Conservation (phyloP, 2,113 vertebrate species). For the Erpornis zantholeuca region DNA sequence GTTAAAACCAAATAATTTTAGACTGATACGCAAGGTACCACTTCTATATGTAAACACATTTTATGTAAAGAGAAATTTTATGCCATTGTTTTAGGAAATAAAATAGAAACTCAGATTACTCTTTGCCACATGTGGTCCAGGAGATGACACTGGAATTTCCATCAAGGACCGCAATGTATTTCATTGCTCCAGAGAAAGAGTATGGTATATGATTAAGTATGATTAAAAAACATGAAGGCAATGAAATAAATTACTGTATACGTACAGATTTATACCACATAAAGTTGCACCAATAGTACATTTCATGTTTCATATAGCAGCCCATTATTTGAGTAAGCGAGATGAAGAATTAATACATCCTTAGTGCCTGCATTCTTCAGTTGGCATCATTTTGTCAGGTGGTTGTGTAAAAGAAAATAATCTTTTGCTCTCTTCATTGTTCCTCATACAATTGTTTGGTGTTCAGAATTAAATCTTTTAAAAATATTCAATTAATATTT, state of each 20-base stretch:
- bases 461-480: not conserved
- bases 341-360: not conserved
- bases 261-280: not conserved
- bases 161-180: not conserved
- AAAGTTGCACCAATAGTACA: not conserved
- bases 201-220: not conserved
- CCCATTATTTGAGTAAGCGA: not conserved
- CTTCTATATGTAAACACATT: not conserved
- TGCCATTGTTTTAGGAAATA: not conserved
- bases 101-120: not conserved
- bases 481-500: not conserved
- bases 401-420: not conserved
- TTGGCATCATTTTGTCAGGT: not conserved
- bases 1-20: slow-evolving; percentile 26
- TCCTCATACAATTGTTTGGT: not conserved
- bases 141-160: not conserved
- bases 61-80: not conserved
- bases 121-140: not conserved
- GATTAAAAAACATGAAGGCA: not conserved
- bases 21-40: not conserved
- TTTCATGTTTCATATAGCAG: not conserved
- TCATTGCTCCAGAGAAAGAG: not conserved
- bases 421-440: not conserved
- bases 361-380: not conserved
- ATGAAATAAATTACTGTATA: not conserved